These are phyloP conservation scores for Alca torda DNA, from an alignment of 2,797 vertebrate genomes.

Conservation along the genomic window DNA sequence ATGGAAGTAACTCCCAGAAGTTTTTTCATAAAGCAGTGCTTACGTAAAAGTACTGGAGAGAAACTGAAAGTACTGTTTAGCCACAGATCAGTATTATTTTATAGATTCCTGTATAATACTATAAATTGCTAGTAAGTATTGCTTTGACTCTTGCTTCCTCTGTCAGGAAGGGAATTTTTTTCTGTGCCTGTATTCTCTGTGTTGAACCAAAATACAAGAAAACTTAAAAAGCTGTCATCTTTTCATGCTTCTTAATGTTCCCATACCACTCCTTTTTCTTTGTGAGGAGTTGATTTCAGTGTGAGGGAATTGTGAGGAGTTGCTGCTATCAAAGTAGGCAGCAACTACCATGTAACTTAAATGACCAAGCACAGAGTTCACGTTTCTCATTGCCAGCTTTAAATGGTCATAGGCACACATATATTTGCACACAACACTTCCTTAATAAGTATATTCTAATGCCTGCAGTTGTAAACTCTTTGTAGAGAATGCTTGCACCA, in stretches of 20 bases:
- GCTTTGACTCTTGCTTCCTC: not conserved
- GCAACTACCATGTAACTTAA: not conserved
- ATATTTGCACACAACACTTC: not conserved
- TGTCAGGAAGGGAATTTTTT: not conserved
- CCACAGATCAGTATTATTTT: not conserved
- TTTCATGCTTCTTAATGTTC: not conserved
- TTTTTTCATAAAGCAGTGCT: not conserved
- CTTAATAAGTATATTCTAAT: not conserved
- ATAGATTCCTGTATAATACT: not conserved
- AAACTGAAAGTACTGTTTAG: not conserved
- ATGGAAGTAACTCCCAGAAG: not conserved
- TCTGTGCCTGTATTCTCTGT: not conserved
- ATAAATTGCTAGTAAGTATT: not conserved
- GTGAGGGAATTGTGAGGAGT: not conserved
- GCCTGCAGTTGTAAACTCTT: not conserved
- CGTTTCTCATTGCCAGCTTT: not conserved
- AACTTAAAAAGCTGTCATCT: not conserved
- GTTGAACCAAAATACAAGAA: not conserved
- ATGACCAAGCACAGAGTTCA: not conserved
- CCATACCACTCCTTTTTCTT: not conserved
- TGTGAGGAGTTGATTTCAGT: not conserved
- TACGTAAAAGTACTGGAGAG: not conserved
- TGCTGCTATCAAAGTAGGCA: not conserved
- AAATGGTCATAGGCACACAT: not conserved
- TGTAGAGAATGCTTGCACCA: not conserved